Conservation (phyloP, 2,888 invertebrate species). For the Lamproptera curius region DNA sequence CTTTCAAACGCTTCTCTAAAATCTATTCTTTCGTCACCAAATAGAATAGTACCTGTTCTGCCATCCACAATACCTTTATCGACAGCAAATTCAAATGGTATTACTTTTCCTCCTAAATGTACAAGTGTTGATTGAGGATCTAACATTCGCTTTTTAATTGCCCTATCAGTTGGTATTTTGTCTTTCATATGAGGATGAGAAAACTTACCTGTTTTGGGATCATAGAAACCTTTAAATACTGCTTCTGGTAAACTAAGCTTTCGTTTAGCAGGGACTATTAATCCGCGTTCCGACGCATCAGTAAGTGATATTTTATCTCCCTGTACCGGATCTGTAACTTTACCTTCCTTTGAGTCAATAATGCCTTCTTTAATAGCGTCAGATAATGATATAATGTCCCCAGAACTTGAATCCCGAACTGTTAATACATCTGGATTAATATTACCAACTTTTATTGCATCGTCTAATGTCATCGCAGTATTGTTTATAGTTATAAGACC, state of each 20-base stretch:
- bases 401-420: conserved; percentile 87
- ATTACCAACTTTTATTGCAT: conserved; percentile 85
- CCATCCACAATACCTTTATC: conserved; percentile 87
- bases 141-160: conserved; percentile 89
- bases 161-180: conserved; percentile 88
- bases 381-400: conserved; percentile 87
- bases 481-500: conserved; percentile 85
- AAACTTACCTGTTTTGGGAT: conserved; percentile 89
- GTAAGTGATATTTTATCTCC: conserved; percentile 86
- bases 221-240: conserved; percentile 94
- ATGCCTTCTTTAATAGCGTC: conserved; percentile 88
- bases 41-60: conserved; percentile 82
- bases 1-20: conserved; percentile 92
- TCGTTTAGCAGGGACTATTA: conserved; percentile 89
- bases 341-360: conserved; percentile 89
- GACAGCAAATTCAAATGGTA: conserved; percentile 90
- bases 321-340: conserved; percentile 85
- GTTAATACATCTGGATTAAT: conserved; percentile 88
- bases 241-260: conserved; percentile 92
- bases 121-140: conserved; percentile 93
- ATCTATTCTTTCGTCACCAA: conserved; percentile 82
- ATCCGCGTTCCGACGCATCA: conserved; percentile 90
- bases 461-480: conserved; percentile 82
- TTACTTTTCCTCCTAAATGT: conserved; percentile 86
- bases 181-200: conserved; percentile 88